phyloP scores from a whole-genome alignment of 2,113 vertebrate species.

The Smithornis capensis region DNA sequence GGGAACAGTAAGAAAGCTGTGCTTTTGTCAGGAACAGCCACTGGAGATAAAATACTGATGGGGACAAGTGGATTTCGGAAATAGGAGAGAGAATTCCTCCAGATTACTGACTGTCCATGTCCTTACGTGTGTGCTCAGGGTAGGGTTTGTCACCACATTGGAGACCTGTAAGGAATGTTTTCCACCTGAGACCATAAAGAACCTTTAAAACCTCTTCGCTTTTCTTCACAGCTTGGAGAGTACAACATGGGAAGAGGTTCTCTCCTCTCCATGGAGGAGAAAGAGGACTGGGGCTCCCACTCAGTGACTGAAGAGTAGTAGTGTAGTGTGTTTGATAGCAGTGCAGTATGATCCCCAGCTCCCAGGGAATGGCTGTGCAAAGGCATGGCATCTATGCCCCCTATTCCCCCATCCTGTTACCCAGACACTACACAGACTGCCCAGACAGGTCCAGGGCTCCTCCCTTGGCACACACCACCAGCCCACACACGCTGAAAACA shows the following conservation, averaged over 20 bases:
- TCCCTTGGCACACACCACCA: neutral
- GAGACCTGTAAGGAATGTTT: neutral
- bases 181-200: neutral
- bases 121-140: rapidly evolving
- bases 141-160: neutral
- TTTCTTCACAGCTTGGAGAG: neutral
- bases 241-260: neutral
- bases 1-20: neutral
- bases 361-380: neutral
- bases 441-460: neutral
- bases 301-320: neutral
- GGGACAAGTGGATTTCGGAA: neutral
- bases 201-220: neutral
- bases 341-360: neutral
- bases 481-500: rapidly evolving
- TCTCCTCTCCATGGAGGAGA: neutral
- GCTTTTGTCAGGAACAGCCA: neutral
- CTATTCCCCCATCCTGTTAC: rapidly evolving
- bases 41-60: neutral
- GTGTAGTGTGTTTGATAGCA: neutral
- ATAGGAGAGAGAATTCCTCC: neutral
- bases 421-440: rapidly evolving
- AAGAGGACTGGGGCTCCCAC: neutral
- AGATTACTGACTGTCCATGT: neutral
- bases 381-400: rapidly evolving